Evolutionary conservation across 2,113 vertebrate species (phyloP), one percentile per base, ranked within the genome.

Genomic region (Cisticola juncidis): DNA sequence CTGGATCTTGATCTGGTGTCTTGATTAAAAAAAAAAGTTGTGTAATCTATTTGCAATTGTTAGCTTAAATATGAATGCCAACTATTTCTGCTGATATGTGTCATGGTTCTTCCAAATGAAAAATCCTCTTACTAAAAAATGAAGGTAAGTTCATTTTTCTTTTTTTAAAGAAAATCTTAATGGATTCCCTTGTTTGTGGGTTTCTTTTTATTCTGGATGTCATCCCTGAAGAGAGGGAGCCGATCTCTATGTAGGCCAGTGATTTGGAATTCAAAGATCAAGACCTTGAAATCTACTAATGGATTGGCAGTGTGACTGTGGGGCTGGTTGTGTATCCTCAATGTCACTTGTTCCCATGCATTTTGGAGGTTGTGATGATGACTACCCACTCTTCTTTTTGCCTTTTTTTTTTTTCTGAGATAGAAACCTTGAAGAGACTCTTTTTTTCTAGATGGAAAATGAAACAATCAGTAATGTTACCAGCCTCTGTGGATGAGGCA

Each of bases 51-150:
- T 89, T 88, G 66, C 6, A 16, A 28, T 69, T 86, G 50, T 94
- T 66, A 71, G 50, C n/a, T 47, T 36, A 82, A 94, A 28, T 88
- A 45, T 28, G 62, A 83, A 74, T 83, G 48, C 47, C 48, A 71
- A 0, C 35, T 81, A 29, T 48, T 84, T 38, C 25, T 79, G 58
- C 35, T 89, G 81, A 20, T 77, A 33, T 8, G n/a, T 89, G 74
- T 82, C 50, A 51, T 31, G 76, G 12, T 73, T 91, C 56, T 90
- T 90, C 66, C 56, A 86, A 84, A 69, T 68, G n/a, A 82, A 44
- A 84, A 90, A 51, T 71, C 12, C 7, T 77, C 14, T 72, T 84
- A 24, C 38, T 13, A 51, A 56, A 36, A 84, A 73, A 38, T 50
- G 4, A 91, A 65, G 61, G 65, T 93, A 92, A 92, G 81, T 68